These are phyloP conservation scores for Chymomyza amoena DNA, from an alignment of 2,888 invertebrate species.

Conservation along the genomic window DNA sequence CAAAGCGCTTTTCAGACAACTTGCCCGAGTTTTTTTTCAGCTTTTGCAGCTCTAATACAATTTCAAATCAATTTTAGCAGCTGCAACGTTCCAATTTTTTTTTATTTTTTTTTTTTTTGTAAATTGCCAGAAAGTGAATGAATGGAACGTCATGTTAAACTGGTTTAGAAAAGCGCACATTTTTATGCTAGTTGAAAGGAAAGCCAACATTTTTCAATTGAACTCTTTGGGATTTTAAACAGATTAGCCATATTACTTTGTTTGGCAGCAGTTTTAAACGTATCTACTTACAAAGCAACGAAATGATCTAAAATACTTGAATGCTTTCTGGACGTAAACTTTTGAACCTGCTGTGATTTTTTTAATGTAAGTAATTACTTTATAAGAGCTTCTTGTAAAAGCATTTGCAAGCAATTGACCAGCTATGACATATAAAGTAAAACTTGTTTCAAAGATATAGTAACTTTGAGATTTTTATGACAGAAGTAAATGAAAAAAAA, in stretches of 20 bases:
- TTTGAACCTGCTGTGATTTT: too few relatives aligned
- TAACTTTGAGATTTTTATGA: too few relatives aligned
- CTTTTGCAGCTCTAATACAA: not conserved
- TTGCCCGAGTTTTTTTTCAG: not conserved
- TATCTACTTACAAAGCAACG: too few relatives aligned
- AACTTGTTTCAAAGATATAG: too few relatives aligned
- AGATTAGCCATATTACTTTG: not conserved
- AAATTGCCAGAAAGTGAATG: not conserved
- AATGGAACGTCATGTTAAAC: not conserved
- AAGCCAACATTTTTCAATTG: not conserved
- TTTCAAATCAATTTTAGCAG: not conserved
- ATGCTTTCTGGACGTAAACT: too few relatives aligned
- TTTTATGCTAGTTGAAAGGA: not conserved
- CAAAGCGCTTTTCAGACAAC: not conserved
- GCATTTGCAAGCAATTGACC: too few relatives aligned
- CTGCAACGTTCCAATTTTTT: not conserved
- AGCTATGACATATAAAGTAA: too few relatives aligned
- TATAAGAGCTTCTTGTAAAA: too few relatives aligned
- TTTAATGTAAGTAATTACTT: too few relatives aligned
- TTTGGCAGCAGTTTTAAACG: not conserved
- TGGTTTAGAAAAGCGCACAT: not conserved
- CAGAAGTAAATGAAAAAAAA: too few relatives aligned
- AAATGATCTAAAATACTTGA: too few relatives aligned
- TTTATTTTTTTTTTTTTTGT: not conserved
- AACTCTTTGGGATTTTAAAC: not conserved